Base-by-base conservation (phyloP, 2,888 invertebrate genomes). In the Anodontia alba region DNA sequence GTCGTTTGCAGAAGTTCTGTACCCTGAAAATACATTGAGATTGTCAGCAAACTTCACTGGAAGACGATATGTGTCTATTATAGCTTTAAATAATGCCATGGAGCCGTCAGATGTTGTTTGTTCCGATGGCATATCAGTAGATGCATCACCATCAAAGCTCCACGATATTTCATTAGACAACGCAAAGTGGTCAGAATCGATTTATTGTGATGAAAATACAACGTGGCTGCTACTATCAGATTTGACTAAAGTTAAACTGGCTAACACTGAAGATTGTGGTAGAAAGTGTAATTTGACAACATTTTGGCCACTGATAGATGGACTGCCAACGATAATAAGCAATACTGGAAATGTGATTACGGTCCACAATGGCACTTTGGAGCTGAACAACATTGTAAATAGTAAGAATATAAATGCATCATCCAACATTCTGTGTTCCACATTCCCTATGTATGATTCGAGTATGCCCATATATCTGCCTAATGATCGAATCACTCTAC, bases 61-160 rank as follows among this genome's bases (percentile, higher is more conserved):
- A 3, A 86, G 75, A 29, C 83, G 81, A 26, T 87, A 74, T 43
- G 54, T 76, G 1, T 83, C 87, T 10, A 80, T 89, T 10, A 81
- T 91, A 20, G 91, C 91, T 5, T 84, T 84, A 43, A 91, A 90
- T 72, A 81, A 87, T 70, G 91, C 90, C 0, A 62, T 90, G 76
- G 86, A 81, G 62, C 84, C 90, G 10, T 91, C 91, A 0, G 76
- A 69, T n/a, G 81, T 81, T 8, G 88, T 82, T 10, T 91, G 91
- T 67, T 89, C 90, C 5, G 89, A 90, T 73, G 91, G 91, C 0
- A 80, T 91, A n/a, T 75, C 78, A 1, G 62, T 84, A 8, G 91
- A 91, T 78, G 73, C 38, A 1, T 79, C 86, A 3, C 74, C 83
- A 12, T 88, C 90, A 7, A 23, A 38, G 1, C 46, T 90, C 2